Percentiles rank a stretch among this genome's conserved stretches.
phyloP scores from a whole-genome alignment of 2,888 invertebrate genomes.

The Perithous albicinctus region DNA sequence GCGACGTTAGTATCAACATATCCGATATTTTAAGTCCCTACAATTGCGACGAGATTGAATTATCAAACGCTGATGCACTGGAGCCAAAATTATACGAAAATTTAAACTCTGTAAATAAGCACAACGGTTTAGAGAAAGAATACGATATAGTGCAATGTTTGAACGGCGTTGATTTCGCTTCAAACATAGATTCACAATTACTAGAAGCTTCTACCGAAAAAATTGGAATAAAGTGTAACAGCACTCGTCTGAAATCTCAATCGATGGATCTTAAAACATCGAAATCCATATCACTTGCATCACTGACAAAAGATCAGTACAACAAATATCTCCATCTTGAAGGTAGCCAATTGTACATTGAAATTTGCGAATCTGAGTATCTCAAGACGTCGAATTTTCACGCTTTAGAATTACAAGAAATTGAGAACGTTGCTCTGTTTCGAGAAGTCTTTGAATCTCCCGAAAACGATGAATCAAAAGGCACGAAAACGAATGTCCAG shows the following conservation, averaged over 20 bases:
- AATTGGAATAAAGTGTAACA: neutral
- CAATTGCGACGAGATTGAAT: conserved; percentile 67
- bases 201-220: neutral
- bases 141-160: conserved; percentile 53
- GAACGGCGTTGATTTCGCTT: conserved; percentile 38
- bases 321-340: conserved; percentile 53
- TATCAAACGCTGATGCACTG: conserved; percentile 49
- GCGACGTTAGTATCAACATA: conserved; percentile 66
- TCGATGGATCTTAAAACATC: conserved; percentile 23
- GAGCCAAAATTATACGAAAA: conserved; percentile 37
- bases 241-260: neutral
- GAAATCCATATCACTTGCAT: neutral
- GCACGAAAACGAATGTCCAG: neutral
- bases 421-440: conserved; percentile 35
- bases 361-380: conserved; percentile 60
- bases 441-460: conserved; percentile 39
- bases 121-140: conserved; percentile 30
- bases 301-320: conserved; percentile 2
- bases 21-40: conserved; percentile 69
- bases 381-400: conserved; percentile 35
- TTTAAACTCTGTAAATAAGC: neutral
- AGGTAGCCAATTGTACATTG: conserved; percentile 58
- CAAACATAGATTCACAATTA: conserved; percentile 22
- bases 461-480: neutral
- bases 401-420: conserved; percentile 48